Base-by-base conservation (phyloP, 2,797 vertebrate species). In the Onychomys arenicola region DNA sequence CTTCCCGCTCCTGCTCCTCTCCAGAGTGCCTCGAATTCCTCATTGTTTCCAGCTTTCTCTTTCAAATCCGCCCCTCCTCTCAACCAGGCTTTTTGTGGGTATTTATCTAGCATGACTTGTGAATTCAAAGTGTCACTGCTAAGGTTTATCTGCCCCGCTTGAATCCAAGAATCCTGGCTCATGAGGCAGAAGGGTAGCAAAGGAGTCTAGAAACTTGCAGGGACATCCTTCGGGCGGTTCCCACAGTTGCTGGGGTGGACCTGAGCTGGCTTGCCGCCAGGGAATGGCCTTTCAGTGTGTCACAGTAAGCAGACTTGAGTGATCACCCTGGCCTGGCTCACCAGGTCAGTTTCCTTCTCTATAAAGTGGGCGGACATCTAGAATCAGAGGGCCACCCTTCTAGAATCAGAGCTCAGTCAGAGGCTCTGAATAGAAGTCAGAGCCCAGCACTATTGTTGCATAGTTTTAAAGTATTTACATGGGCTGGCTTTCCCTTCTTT, bases 51-150 rank as follows among this genome's bases (percentile, higher is more conserved):
- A 23, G 25, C 82, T 65, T 86, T 29, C 69, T 78, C 78, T 52
- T 59, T 83, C 86, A 75, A 21, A 92, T 17, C 69, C 63, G 27
- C 63, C 94, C 90, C 29, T 88, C 37, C 34, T 25, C 23, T 34
- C 19, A 32, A 69, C 76, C 90, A 43, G 37, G 34, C 34, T n/a
- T 76, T 88, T 12, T 32, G 52, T 32, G 76, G 76, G 0, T 63
- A 3, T 37, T 6, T 32, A 37, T 16, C 4, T 43, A 34, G 46
- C 19, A 29, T 63, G 52, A 80, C 21, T 69, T 37, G 6, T 65
- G 93, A 91, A 75, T 89, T 34, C n/a, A 17, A 65, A 87, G 46
- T 19, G 63, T 40, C 63, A 71, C 43, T 1, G 2, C 80, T 87
- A 55, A 93, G 63, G 40, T 43, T 84, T 55, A 34, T 61, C 78